Evolutionary conservation across 35 echinoderm and acorn worm species (phyloP).

Genomic region (Heliocidaris erythrogramma): DNA sequence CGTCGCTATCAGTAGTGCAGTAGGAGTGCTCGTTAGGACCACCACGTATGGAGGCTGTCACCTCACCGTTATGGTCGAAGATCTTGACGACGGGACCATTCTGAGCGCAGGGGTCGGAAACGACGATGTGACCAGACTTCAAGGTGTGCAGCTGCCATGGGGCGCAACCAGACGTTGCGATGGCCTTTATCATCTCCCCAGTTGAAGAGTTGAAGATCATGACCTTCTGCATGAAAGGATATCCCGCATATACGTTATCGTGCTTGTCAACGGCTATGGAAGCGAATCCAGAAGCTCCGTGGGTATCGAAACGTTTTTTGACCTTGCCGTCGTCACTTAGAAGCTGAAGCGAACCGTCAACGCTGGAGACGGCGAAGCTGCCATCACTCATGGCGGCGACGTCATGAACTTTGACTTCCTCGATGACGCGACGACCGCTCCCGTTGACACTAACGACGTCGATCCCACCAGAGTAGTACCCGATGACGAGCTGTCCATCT

Average conservation of each 20-base stretch:
- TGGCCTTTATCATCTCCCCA: not conserved
- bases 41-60: constrained; percentile 1
- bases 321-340: constrained; percentile 14
- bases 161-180: constrained; percentile 17
- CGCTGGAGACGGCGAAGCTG: constrained; percentile 18
- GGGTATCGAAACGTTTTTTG: constrained; percentile 28
- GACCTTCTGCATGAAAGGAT: constrained; percentile 34
- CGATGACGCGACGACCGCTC: constrained; percentile 35
- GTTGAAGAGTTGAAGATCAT: constrained; percentile 10
- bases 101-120: constrained; percentile 31
- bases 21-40: constrained; percentile 27
- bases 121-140: constrained; percentile 25
- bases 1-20: constrained; percentile 21
- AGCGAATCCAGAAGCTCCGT: constrained; percentile 30
- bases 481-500: constrained; percentile 36
- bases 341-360: constrained; percentile 31
- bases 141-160: constrained; percentile 39
- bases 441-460: constrained; percentile 47
- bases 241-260: constrained; percentile 21
- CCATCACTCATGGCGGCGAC: constrained; percentile 11
- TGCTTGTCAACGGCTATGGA: constrained; percentile 34
- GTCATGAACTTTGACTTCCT: constrained; percentile 38
- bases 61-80: not conserved
- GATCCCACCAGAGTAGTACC: constrained; percentile 39
- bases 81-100: constrained; percentile 30